Percentiles rank a stretch among this genome's conserved stretches.
These are phyloP conservation scores for Aphis gossypii DNA, from an alignment of 1,140 invertebrate genomes.

Conservation along the genomic window DNA sequence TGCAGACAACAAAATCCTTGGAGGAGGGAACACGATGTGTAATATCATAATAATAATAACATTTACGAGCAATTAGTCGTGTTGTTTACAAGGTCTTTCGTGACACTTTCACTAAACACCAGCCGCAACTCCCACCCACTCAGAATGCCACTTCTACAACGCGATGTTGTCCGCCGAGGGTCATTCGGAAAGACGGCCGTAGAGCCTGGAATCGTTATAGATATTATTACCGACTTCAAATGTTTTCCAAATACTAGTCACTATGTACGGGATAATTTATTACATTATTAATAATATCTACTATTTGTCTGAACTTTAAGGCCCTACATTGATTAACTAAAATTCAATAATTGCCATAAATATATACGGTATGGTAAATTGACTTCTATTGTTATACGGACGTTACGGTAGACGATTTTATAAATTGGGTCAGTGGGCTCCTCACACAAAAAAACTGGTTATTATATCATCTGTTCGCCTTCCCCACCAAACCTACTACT, in stretches of 20 bases:
- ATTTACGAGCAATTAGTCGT: slow-evolving; percentile 24
- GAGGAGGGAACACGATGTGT: neutral
- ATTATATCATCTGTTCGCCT: neutral
- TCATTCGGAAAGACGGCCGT: neutral
- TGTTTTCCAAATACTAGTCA: neutral
- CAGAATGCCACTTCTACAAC: neutral
- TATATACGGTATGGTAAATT: neutral
- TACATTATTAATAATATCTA: neutral
- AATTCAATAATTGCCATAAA: neutral
- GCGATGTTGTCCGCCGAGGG: neutral
- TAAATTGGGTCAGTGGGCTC: slow-evolving; percentile 20
- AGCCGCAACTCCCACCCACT: neutral
- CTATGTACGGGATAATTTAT: neutral
- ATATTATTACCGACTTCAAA: neutral
- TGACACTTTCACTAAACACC: slow-evolving; percentile 51
- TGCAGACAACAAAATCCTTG: neutral
- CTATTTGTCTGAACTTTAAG: neutral
- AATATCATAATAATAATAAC: slow-evolving; percentile 5
- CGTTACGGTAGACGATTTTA: neutral
- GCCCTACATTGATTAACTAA: neutral
- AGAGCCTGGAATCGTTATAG: neutral
- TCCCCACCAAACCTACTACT: neutral
- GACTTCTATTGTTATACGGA: neutral
- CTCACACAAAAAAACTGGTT: slow-evolving; percentile 28
- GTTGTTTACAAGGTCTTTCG: slow-evolving; percentile 36